Evolutionary conservation across 2,113 vertebrate genomes (phyloP).

Genomic region (Scolopax mira): DNA sequence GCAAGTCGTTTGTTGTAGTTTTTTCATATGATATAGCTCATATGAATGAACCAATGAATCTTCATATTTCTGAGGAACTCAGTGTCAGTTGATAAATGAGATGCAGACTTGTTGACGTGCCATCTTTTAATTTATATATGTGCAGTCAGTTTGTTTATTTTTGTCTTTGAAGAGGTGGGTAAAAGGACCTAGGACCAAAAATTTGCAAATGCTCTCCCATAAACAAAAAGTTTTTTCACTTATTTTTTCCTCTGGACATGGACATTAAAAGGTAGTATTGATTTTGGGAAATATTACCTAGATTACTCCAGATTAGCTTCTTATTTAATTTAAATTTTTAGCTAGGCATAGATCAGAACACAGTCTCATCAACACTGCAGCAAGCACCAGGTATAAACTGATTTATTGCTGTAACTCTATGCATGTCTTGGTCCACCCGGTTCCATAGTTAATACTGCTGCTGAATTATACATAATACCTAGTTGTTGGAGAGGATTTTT

Average conservation of each 20-base stretch:
- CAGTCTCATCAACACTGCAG: neutral
- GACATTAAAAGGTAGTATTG: neutral
- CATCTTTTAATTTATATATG: neutral
- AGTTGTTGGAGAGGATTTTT: neutral
- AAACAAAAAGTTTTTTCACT: neutral
- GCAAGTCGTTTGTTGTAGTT: neutral
- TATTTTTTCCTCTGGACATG: neutral
- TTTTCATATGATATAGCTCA: slow-evolving; percentile 42
- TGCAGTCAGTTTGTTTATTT: neutral
- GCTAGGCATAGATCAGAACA: neutral
- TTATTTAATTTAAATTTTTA: neutral
- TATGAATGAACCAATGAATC: slow-evolving; percentile 11
- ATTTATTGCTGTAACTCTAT: neutral
- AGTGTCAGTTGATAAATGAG: neutral
- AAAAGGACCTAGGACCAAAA: neutral
- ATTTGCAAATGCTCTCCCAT: neutral
- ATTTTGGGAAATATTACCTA: neutral
- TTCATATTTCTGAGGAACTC: slow-evolving; percentile 36
- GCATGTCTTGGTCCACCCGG: neutral
- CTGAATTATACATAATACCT: neutral
- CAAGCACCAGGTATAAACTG: neutral
- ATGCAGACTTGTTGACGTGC: neutral
- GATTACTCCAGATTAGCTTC: neutral
- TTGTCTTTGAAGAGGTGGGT: neutral
- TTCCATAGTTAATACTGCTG: neutral